Conservation (phyloP, 2,888 invertebrate species). For the Machimus atricapillus region DNA sequence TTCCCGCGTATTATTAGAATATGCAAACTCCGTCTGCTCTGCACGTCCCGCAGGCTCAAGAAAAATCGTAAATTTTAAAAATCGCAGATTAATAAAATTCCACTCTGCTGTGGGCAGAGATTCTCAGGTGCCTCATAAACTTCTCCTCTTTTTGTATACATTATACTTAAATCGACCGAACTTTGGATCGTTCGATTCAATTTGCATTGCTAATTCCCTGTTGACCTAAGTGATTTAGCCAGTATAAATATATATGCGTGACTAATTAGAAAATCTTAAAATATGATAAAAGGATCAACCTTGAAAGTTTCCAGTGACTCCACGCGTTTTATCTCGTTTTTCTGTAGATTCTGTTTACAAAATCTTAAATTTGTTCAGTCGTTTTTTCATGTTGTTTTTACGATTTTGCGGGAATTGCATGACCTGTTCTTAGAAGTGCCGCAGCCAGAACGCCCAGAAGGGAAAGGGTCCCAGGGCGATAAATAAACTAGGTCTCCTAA, state of each 20-base stretch:
- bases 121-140: neutral
- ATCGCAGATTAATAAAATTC: neutral
- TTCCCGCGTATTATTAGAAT: neutral
- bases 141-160: neutral
- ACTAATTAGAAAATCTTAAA: neutral
- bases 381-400: neutral
- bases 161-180: neutral
- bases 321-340: neutral
- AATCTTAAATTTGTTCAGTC: neutral
- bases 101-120: neutral
- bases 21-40: neutral
- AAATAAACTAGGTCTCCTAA: no score
- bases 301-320: neutral
- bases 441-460: no score
- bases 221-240: neutral
- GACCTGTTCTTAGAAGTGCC: neutral
- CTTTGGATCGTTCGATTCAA: neutral
- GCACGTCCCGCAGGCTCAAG: neutral
- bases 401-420: neutral
- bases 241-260: neutral
- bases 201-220: slow-evolving; percentile 1
- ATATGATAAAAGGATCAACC: neutral
- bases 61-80: neutral
- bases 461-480: no score
- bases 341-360: neutral